A percentile compares a stretch with the other conserved stretches of the same genome.
Evolutionary conservation across 2,113 vertebrate species (phyloP).

Genomic region (Lonchura striata): DNA sequence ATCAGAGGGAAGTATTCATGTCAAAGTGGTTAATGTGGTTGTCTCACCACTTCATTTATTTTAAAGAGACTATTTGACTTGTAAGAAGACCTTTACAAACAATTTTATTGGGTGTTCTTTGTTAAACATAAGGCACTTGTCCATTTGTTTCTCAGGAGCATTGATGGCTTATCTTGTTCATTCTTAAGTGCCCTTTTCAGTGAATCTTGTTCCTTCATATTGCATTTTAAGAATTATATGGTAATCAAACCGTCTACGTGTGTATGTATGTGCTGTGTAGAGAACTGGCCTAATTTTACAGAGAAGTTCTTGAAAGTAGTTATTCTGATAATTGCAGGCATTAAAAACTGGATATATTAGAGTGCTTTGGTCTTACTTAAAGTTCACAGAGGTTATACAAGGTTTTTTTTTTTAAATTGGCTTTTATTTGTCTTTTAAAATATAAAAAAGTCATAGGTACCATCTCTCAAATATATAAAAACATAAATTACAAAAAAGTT

Average conservation of each 20-base stretch:
- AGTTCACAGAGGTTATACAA: neutral
- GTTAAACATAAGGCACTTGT: neutral
- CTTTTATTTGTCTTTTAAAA: conserved; percentile 51
- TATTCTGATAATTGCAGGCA: neutral
- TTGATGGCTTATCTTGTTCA: neutral
- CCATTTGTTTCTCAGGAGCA: neutral
- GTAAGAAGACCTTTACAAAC: neutral
- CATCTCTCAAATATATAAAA: conserved; percentile 12
- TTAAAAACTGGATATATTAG: neutral
- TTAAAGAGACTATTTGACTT: neutral
- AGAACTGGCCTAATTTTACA: neutral
- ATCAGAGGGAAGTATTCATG: neutral
- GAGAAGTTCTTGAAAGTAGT: neutral
- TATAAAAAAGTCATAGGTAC: conserved; percentile 52
- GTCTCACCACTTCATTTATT: neutral
- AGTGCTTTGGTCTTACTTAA: neutral
- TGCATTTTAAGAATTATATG: neutral
- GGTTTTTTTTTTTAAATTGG: neutral
- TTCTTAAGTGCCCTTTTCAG: neutral
- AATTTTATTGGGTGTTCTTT: neutral
- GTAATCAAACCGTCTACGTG: neutral
- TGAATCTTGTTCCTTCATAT: neutral
- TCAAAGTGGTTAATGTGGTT: neutral
- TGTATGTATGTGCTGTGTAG: neutral
- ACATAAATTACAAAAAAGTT: neutral